Evolutionary conservation across 1,140 invertebrate genomes (phyloP).

Genomic region (Gryon sp.): DNA sequence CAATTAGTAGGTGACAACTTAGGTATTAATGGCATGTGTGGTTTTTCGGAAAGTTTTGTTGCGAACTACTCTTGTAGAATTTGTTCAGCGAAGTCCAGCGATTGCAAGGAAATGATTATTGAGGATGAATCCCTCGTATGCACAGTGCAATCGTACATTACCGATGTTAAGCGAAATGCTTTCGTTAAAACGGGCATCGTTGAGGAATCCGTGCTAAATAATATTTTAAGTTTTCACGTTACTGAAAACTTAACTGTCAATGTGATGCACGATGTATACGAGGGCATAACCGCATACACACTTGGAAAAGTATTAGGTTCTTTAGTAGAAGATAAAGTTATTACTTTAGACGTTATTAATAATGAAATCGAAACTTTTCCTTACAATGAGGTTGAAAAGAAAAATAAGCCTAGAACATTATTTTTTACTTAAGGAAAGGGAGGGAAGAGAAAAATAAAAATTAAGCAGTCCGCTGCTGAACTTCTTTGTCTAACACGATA

Average conservation of each 20-base stretch:
- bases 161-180: constrained; percentile 3
- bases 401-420: constrained; percentile 16
- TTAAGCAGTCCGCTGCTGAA: constrained; percentile 3
- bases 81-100: constrained; percentile 17
- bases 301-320: background rate
- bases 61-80: constrained; percentile 41
- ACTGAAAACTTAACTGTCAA: constrained; percentile 66
- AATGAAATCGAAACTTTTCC: background rate
- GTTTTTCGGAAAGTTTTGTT: constrained; percentile 35
- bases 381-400: background rate
- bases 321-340: background rate
- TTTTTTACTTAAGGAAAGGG: constrained; percentile 1
- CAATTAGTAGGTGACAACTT: constrained; percentile 40
- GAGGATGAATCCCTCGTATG: constrained; percentile 14
- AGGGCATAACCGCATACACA: background rate
- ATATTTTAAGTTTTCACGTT: constrained; percentile 69
- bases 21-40: constrained; percentile 34
- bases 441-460: constrained; percentile 8
- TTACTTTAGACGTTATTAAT: background rate
- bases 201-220: constrained; percentile 69
- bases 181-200: constrained; percentile 64
- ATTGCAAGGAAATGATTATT: constrained; percentile 16
- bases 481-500: constrained; percentile 19
- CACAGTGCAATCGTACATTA: constrained; percentile 27
- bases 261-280: constrained; percentile 38